Conservation (phyloP, 2,113 vertebrate species). For the Polypterus senegalus region DNA sequence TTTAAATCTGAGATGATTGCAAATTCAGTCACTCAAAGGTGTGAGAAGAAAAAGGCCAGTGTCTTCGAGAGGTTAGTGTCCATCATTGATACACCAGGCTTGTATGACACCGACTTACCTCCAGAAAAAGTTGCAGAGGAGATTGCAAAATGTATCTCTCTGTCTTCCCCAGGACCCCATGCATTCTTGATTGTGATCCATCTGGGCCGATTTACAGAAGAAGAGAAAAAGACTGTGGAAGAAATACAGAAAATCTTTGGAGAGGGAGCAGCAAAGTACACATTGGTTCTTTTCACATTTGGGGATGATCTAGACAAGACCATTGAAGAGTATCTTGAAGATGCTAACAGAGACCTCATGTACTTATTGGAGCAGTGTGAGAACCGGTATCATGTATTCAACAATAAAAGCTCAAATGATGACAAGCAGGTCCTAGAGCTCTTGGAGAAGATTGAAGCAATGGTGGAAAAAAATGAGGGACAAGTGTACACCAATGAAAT, state of each 20-base stretch:
- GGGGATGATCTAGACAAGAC: not conserved
- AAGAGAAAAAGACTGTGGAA: not conserved
- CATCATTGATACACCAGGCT: not conserved
- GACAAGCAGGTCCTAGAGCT: not conserved
- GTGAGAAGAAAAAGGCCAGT: not conserved
- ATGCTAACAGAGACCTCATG: not conserved
- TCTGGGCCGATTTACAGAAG: not conserved
- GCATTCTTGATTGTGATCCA: not conserved
- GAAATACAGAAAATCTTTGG: not conserved
- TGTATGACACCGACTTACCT: not conserved
- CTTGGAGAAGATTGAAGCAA: constrained; percentile 1
- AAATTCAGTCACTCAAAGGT: not conserved
- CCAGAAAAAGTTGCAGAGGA: not conserved
- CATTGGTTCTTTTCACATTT: not conserved
- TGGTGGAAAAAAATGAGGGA: not conserved
- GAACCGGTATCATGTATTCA: not conserved
- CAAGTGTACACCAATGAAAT: not conserved
- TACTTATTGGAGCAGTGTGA: not conserved
- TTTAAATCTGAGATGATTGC: not conserved
- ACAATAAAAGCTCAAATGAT: not conserved
- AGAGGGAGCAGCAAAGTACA: not conserved
- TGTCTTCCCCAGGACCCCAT: not conserved
- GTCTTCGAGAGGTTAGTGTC: not conserved
- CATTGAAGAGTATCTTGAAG: not conserved
- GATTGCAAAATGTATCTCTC: not conserved